Base-by-base conservation (phyloP, 2,113 vertebrate genomes). In the Phalacrocorax brasilianus region DNA sequence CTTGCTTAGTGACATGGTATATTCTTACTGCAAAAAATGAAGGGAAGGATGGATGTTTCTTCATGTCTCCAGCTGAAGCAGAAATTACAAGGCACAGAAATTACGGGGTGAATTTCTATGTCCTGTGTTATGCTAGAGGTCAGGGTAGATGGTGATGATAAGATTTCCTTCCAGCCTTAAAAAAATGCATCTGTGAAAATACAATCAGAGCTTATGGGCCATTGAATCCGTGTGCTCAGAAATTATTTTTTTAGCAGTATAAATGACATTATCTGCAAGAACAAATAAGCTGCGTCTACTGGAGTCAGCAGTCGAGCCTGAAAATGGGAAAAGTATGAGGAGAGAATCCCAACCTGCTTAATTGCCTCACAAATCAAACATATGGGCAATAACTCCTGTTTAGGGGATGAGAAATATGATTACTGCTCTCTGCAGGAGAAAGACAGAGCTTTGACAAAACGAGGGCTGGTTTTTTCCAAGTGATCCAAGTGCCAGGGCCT, bases 291-390 rank as follows among this genome's bases (percentile, higher is more conserved):
- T 90, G 61, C 2, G 0, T 71, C 50, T 86, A n/a, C 72, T 0
- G 0, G 67, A 75, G 33, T 73, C 85, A 92, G 96, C 88, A 85
- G 23, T 20, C 0, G 1, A 92, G 76, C 52, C 71, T 67, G 82
- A 65, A 93, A 93, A 86, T 63, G 75, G 92, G 72, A 77, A 77
- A 94, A 90, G 65, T 62, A 65, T 81, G 79, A 96, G 55, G 52
- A 92, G 35, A 93, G 85, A 84, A 81, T 90, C 88, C 72, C 83
- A 93, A 84, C 65, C 61, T 88, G 30, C 86, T 86, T 96, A 92
- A 96, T 49, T 80, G 72, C 79, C 80, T 92, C 92, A 93, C 90
- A 95, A 95, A 96, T 96, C 96, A 95, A 92, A 84, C 3, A 5
- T 55, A 85, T 56, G 83, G 68, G 90, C 79, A 96, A 59, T 95